Conservation (phyloP, 2,797 vertebrate species). For the Meriones psammophilus region DNA sequence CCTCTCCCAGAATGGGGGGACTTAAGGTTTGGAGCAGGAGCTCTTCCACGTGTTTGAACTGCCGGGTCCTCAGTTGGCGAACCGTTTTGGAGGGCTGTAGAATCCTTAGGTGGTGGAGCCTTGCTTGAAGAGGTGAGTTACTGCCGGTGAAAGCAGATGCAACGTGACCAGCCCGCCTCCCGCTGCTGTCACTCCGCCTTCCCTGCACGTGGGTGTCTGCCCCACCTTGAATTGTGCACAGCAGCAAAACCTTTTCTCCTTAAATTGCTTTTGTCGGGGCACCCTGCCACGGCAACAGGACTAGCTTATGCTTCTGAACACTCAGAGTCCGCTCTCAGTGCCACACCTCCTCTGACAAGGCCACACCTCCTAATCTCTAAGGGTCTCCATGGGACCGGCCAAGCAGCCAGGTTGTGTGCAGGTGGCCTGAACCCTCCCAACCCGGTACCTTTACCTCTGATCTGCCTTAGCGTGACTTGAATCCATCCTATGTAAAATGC, state of each 20-base stretch:
- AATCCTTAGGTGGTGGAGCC: neutral
- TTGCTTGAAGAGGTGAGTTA: neutral
- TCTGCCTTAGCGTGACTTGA: neutral
- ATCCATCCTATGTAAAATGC: neutral
- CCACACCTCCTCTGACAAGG: neutral
- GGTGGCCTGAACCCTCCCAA: neutral
- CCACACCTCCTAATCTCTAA: neutral
- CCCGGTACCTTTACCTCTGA: neutral
- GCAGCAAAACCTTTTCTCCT: neutral
- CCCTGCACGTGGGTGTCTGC: neutral
- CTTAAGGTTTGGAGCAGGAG: neutral
- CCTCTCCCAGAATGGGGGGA: accelerated
- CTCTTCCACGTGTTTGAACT: no score
- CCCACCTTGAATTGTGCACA: neutral
- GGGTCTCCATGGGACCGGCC: neutral
- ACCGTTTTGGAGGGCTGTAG: neutral
- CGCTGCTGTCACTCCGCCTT: neutral
- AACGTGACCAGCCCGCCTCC: neutral
- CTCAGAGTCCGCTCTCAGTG: neutral
- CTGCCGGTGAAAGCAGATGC: neutral
- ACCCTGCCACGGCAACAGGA: neutral
- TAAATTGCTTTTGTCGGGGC: neutral
- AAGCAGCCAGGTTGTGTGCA: accelerated
- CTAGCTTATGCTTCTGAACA: neutral
- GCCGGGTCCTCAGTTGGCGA: neutral